Evolutionary conservation across 2,888 invertebrate genomes (phyloP), one percentile per base, ranked within the genome.

Genomic region (Clanis bilineata): DNA sequence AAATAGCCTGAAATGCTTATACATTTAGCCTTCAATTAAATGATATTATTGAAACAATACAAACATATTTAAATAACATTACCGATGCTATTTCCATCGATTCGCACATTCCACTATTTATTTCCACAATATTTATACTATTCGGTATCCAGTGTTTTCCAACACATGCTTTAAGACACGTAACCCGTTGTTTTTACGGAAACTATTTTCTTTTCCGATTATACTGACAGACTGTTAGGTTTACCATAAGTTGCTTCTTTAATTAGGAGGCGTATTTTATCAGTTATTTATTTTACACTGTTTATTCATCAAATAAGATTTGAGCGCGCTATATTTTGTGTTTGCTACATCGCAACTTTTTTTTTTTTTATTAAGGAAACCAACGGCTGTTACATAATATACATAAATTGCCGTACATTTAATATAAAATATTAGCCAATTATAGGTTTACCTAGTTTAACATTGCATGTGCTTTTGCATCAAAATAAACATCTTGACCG

Each of bases 21-120:
- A 25, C 47, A 22, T 7, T 45, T 45, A 23, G 22, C 47, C 47
- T 47, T 47, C 47, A 28, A 47, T 47, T 47, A 47, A 47, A 47
- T 25, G 15, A 28, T 47, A 47, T 47, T 25, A 15, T 28, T 15
- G 47, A 25, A 47, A 47, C 47, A 47, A 47, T 47, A 25, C 28
- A 47, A 25, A 25, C 57, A 57, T 22, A 43, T 57, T 57, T 57
- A 28, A 57, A 43, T 57, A 57, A 36, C 25, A 43, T 22, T 32
- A 56, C n/a, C 56, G 56, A 25, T 18, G 32, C 44, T 32, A 57
- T 32, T 32, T n/a, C 25, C 10, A 25, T 28, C 57, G 57, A 44
- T 47, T 25, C 47, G 25, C 47, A 47, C 47, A 28, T 28, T 28
- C n/a, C 9, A 23, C n/a, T 1, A 15, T 28, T 28, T 28, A 28